These are phyloP conservation scores for Staurois parvus DNA, from an alignment of 2,797 vertebrate species.

Conservation along the genomic window DNA sequence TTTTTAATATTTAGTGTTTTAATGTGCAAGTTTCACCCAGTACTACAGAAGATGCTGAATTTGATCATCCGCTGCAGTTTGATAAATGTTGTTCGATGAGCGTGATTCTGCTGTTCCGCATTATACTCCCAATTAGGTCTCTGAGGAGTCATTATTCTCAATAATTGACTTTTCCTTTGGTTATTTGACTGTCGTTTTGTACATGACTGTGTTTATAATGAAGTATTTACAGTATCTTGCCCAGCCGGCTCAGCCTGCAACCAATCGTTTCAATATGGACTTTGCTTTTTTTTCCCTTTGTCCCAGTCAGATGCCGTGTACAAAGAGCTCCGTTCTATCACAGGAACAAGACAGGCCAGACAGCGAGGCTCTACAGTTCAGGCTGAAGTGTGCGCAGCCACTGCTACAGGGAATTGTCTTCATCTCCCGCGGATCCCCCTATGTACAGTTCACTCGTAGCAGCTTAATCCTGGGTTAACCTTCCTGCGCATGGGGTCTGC, in stretches of 20 bases:
- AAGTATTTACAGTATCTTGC: not conserved
- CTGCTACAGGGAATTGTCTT: not conserved
- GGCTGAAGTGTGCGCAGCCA: not conserved
- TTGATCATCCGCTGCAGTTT: not conserved
- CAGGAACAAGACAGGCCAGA: not conserved
- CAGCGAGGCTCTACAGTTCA: not conserved
- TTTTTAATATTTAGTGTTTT: no score
- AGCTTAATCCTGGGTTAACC: constrained; percentile 42
- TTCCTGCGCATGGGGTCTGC: not conserved
- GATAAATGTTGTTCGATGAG: not conserved
- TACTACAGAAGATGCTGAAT: no score
- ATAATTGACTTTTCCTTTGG: constrained; percentile 11
- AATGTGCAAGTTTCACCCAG: no score
- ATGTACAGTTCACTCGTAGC: not conserved
- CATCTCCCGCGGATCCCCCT: not conserved
- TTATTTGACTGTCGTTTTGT: not conserved
- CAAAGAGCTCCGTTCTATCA: not conserved
- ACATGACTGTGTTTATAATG: not conserved
- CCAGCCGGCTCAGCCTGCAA: not conserved
- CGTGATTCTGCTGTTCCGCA: not conserved
- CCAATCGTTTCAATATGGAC: constrained; percentile 2
- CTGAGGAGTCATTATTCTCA: not conserved
- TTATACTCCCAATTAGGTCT: not conserved
- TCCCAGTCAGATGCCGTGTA: not conserved
- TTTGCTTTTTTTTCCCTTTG: not conserved